phyloP scores from a whole-genome alignment of 2,888 invertebrate genomes.

The Prosopocoilus inquinatus region DNA sequence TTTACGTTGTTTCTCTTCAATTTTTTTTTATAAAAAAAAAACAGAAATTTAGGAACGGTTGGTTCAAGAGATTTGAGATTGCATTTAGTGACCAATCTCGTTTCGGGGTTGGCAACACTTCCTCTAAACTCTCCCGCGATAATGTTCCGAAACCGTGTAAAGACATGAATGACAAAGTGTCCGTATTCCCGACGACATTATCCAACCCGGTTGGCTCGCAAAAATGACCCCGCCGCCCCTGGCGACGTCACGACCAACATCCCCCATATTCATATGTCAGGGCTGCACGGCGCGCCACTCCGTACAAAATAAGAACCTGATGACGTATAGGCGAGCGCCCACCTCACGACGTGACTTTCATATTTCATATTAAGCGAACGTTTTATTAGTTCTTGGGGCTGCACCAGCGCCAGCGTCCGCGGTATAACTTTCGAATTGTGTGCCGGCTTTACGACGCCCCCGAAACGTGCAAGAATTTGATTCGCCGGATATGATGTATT shows the following conservation, averaged over 20 bases:
- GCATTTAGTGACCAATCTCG: too few species aligned
- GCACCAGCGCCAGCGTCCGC: constrained; percentile 5
- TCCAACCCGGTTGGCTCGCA: constrained; percentile 32
- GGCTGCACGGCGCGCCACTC: constrained; percentile 19
- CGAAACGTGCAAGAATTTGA: constrained; percentile 9
- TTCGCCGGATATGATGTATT: constrained; percentile 4
- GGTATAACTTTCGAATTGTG: too few species aligned
- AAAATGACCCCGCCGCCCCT: constrained; percentile 35
- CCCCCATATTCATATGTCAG: constrained; percentile 42
- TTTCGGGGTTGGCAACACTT: too few species aligned
- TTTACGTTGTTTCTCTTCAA: too few species aligned
- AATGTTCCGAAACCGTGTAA: constrained; percentile 17
- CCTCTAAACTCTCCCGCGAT: constrained; percentile 19
- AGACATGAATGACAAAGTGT: constrained; percentile 36
- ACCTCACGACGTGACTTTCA: constrained; percentile 38
- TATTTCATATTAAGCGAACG: constrained; percentile 38
- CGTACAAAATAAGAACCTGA: constrained; percentile 36
- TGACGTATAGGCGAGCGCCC: constrained; percentile 39
- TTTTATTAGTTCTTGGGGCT: constrained; percentile 33
- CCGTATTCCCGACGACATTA: constrained; percentile 34
- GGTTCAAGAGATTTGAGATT: too few species aligned
- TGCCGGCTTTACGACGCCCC: constrained; percentile 13
- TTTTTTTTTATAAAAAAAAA: too few species aligned
- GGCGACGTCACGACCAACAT: constrained; percentile 36
- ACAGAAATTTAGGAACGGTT: too few species aligned